A percentile compares a stretch with the other conserved stretches of the same genome.
Evolutionary conservation across 1,140 invertebrate genomes (phyloP).

Genomic region (Bicyclus anynana): DNA sequence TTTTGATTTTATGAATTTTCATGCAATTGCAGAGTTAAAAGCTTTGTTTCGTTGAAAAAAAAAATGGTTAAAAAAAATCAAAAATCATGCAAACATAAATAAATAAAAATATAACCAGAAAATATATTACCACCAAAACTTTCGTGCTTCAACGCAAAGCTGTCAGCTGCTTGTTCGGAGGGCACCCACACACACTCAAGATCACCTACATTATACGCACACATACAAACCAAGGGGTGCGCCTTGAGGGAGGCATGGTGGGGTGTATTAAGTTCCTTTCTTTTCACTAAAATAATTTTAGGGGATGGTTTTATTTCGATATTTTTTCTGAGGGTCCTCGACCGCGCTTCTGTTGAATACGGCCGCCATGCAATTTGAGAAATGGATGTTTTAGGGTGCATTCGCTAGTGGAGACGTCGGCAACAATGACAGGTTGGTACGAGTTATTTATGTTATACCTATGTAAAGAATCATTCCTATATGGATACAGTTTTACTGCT

Average conservation of each 20-base stretch:
- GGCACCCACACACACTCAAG: constrained; percentile 63
- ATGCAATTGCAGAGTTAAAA: no score
- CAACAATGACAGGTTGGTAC: constrained; percentile 34
- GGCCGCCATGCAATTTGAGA: constrained; percentile 64
- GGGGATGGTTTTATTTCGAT: constrained; percentile 73
- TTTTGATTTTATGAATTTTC: no score
- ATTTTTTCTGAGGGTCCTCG: constrained; percentile 64
- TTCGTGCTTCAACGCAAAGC: constrained; percentile 39
- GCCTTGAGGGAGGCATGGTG: constrained; percentile 56
- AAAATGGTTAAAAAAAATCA: no score
- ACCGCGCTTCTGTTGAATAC: constrained; percentile 60
- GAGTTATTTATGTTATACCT: constrained; percentile 15
- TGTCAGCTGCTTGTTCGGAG: constrained; percentile 60
- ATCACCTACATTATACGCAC: constrained; percentile 25
- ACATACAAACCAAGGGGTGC: constrained; percentile 49
- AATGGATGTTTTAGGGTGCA: constrained; percentile 63
- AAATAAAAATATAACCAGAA: no score
- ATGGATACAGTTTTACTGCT: no score
- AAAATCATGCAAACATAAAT: no score
- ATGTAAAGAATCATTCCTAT: neutral
- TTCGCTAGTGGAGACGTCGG: constrained; percentile 53
- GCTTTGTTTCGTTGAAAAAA: no score
- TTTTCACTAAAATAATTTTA: constrained; percentile 77
- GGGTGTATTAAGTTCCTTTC: constrained; percentile 77
- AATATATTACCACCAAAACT: constrained; percentile 23